phyloP scores from a whole-genome alignment of 2,113 vertebrate species.

The Psettodes erumei region DNA sequence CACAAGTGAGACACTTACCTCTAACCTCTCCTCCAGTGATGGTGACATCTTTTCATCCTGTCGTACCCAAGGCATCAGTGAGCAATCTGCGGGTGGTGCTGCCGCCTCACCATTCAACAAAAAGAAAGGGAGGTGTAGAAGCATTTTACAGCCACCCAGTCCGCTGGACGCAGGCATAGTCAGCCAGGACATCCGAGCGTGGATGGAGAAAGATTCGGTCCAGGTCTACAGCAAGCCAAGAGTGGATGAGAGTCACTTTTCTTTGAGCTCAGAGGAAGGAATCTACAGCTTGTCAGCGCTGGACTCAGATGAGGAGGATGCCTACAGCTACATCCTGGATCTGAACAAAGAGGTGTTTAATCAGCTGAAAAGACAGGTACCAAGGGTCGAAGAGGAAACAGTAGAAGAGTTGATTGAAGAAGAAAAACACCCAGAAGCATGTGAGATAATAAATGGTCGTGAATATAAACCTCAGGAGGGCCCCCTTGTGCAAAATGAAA shows the following conservation, averaged over 20 bases:
- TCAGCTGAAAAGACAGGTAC: constrained; percentile 20
- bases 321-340: constrained; percentile 74
- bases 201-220: constrained; percentile 50
- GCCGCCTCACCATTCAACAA: background rate
- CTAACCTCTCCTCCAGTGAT: background rate
- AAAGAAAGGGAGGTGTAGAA: background rate
- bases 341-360: constrained; percentile 71
- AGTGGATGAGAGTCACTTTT: constrained; percentile 38
- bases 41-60: background rate
- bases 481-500: constrained; percentile 4
- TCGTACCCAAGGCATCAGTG: background rate
- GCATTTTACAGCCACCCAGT: constrained; percentile 40
- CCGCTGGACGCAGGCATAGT: constrained; percentile 12
- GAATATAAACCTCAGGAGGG: constrained; percentile 7
- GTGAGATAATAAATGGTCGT: background rate
- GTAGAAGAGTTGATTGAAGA: constrained; percentile 35
- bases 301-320: constrained; percentile 78
- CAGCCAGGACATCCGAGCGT: constrained; percentile 50
- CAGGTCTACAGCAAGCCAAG: background rate
- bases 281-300: constrained; percentile 57
- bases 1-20: background rate
- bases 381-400: constrained; percentile 59
- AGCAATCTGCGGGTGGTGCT: background rate
- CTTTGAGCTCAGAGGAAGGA: constrained; percentile 66
- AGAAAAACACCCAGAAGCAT: background rate